Percentiles rank a stretch among this genome's conserved stretches.
phyloP scores from a whole-genome alignment of 2,113 vertebrate species.

The Sula dactylatra region DNA sequence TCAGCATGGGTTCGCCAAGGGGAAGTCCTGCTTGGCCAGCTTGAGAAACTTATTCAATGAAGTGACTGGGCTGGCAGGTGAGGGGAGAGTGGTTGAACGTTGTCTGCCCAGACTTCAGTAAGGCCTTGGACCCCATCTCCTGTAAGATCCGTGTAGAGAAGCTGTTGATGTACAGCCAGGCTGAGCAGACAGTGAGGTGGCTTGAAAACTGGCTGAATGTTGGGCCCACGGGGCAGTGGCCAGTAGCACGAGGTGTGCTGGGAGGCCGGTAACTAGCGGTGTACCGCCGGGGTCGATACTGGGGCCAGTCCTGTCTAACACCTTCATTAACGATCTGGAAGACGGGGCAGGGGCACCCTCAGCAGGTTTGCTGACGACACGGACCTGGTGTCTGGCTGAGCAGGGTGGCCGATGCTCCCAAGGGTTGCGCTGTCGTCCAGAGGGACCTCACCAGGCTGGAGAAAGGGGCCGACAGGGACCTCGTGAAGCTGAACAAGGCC shows the following conservation, averaged over 20 bases:
- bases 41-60: not conserved
- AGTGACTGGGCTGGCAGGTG: not conserved
- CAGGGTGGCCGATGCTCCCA: not conserved
- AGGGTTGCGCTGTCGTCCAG: not conserved
- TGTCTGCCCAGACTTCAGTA: not conserved
- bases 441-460: not conserved
- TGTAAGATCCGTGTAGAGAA: not conserved
- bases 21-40: not conserved
- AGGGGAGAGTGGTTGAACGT: not conserved
- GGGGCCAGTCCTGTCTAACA: not conserved
- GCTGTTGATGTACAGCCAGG: not conserved
- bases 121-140: not conserved
- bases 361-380: no score
- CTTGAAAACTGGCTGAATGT: not conserved
- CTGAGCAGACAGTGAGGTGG: not conserved
- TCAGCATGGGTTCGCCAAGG: not conserved
- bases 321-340: not conserved
- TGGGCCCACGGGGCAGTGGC: not conserved
- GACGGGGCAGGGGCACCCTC: not conserved
- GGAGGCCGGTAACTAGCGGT: not conserved
- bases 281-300: not conserved
- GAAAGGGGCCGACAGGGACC: not conserved
- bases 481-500: not conserved
- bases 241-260: not conserved
- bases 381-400: not conserved